Evolutionary conservation across 2,797 vertebrate genomes (phyloP), one percentile per base, ranked within the genome.

Genomic region (Bryconaethiops microstoma): DNA sequence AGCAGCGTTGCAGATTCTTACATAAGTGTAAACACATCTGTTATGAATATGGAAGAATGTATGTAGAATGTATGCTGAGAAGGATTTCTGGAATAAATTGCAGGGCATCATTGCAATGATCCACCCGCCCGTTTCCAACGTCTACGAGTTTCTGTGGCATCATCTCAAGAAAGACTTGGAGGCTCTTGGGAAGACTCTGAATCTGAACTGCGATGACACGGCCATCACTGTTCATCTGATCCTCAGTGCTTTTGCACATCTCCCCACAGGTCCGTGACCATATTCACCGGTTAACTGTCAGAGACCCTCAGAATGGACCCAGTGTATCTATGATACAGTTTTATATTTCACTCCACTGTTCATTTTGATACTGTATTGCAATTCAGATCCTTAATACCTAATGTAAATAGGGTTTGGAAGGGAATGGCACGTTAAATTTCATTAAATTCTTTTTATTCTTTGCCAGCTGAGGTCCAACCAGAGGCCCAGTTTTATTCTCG

Each of bases 161-260:
- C 94, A 95, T 65, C 88, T 95, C 1, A 89, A 93, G 29, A 87
- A 78, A 65, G 94, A 95, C 88, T 3, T 95, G 84, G 2, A 16
- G 0, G 77, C 88, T 9, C 29, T 95, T 86, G 88, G 90, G 0
- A 12, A 82, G n/a, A 82, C 84, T 42, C 84, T 95, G 82, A 86
- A 86, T 79, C 87, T 88, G 86, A 95, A 94, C 88, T 10, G 70
- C 60, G 94, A 94, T 42, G 64, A 92, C 87, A 83, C 89, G 0
- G 89, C 90, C 0, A 80, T 93, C 0, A 82, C 79, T 0, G 64
- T 94, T 79, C 93, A 95, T 54, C 40, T 95, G 83, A 85, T 94
- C 17, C 88, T 94, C n/a, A 77, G 81, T 0, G 25, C 5, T 5
- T 88, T 88, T 64, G 17, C 86, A 4, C 17, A 75, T 4, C 10